Percentiles rank a stretch among this genome's conserved stretches.
Conservation (phyloP, 2,797 vertebrate species). For the Aeoliscus strigatus region DNA sequence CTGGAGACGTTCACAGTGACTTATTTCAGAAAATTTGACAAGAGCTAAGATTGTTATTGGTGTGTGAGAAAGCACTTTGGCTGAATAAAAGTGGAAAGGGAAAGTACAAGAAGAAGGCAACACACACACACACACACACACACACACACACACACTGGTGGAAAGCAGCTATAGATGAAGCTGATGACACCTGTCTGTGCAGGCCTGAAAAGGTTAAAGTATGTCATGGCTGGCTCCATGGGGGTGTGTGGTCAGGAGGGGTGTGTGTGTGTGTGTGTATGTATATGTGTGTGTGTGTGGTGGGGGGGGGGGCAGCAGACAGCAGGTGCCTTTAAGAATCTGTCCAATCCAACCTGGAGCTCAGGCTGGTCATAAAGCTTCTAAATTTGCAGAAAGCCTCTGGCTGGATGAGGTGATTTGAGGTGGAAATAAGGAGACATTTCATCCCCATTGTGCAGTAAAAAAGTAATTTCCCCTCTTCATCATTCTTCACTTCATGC, state of each 20-base stretch:
- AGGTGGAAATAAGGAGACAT: constrained; percentile 39
- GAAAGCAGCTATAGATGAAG: constrained; percentile 7
- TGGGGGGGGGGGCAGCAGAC: constrained; percentile 32
- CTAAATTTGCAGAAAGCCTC: background rate
- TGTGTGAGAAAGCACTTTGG: too few species aligned
- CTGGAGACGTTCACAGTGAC: too few species aligned
- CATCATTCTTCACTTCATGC: constrained; percentile 16
- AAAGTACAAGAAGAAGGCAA: too few species aligned
- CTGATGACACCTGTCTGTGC: constrained; percentile 57
- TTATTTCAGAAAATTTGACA: too few species aligned
- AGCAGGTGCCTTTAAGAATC: constrained; percentile 42
- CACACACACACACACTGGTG: constrained; percentile 8
- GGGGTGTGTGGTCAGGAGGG: constrained; percentile 44
- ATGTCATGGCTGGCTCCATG: constrained; percentile 44
- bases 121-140: constrained; percentile 2
- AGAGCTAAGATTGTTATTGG: too few species aligned
- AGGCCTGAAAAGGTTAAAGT: constrained; percentile 50
- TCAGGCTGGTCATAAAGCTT: background rate
- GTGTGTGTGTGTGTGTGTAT: too few species aligned
- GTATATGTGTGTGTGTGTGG: constrained; percentile 46
- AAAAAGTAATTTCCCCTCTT: constrained; percentile 33
- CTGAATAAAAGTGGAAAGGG: too few species aligned
- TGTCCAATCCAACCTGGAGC: constrained; percentile 5
- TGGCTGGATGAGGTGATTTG: constrained; percentile 19
- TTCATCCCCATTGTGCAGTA: constrained; percentile 22